Evolutionary conservation across 1,140 invertebrate genomes (phyloP).

Genomic region (Euwallacea similis): DNA sequence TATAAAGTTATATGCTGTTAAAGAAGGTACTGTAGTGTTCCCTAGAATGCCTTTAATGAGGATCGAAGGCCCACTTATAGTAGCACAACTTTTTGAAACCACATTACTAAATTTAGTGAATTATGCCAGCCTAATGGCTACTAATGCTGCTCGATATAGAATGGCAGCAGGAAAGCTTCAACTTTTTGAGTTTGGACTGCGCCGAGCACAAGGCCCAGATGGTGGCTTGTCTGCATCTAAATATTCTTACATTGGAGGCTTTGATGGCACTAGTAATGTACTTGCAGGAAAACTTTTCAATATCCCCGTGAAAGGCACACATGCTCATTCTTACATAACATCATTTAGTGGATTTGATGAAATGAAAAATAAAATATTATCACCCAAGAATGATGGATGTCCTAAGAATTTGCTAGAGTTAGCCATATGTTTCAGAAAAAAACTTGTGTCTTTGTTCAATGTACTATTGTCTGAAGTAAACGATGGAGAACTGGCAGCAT

Average conservation of each 20-base stretch:
- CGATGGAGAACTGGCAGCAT: conserved; percentile 90
- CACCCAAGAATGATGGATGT: conserved; percentile 66
- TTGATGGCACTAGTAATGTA: conserved; percentile 98
- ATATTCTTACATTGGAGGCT: conserved; percentile 96
- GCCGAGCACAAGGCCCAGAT: conserved; percentile 97
- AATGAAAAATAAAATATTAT: conserved; percentile 63
- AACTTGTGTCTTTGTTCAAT: conserved; percentile 70
- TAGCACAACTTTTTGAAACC: conserved; percentile 95
- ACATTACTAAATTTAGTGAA: conserved; percentile 95
- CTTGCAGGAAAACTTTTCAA: conserved; percentile 96
- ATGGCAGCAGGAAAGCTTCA: conserved; percentile 86
- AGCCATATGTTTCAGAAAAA: conserved; percentile 70
- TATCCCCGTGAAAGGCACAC: conserved; percentile 96
- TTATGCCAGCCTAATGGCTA: conserved; percentile 97
- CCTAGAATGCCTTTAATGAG: conserved; percentile 91
- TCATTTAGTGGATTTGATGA: conserved; percentile 83
- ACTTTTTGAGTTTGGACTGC: conserved; percentile 94
- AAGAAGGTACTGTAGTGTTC: conserved; percentile 97
- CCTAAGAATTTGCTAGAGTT: conserved; percentile 70
- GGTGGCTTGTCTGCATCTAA: conserved; percentile 97
- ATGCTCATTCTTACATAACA: conserved; percentile 97
- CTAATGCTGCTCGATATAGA: conserved; percentile 95
- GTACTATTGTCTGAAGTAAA: conserved; percentile 79
- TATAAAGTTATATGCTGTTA: conserved; percentile 86
- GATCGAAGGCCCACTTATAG: conserved; percentile 87